These are phyloP conservation scores for Atrina japonica DNA, from an alignment of 2,888 invertebrate species.

Conservation along the genomic window DNA sequence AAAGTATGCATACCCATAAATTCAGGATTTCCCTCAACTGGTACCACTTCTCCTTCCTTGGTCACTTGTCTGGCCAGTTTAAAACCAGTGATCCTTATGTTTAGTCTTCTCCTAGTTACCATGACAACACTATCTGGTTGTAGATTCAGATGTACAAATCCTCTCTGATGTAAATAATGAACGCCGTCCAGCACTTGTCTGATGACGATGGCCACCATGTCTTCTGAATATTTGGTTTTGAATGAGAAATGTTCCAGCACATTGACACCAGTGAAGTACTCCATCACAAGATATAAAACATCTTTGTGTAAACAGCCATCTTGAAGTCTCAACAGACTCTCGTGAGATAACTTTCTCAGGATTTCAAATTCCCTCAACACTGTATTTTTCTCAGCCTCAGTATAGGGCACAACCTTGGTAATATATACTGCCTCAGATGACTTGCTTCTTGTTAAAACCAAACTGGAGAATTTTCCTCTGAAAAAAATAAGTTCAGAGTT, in stretches of 20 bases:
- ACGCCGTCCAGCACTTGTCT: slow-evolving; percentile 84
- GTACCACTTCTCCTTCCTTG: slow-evolving; percentile 64
- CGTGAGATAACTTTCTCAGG: slow-evolving; percentile 89
- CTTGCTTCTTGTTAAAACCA: slow-evolving; percentile 48
- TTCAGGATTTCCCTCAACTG: slow-evolving; percentile 74
- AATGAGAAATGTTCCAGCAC: slow-evolving; percentile 93
- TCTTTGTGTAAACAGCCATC: slow-evolving; percentile 81
- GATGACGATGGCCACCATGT: slow-evolving; percentile 92
- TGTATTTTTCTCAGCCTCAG: slow-evolving; percentile 77
- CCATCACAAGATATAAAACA: slow-evolving; percentile 80
- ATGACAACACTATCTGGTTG: slow-evolving; percentile 98
- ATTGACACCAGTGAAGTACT: slow-evolving; percentile 90
- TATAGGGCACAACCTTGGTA: slow-evolving; percentile 86
- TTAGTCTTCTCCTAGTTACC: slow-evolving; percentile 84
- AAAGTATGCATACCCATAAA: slow-evolving; percentile 76
- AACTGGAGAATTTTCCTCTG: slow-evolving; percentile 87
- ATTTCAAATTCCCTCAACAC: slow-evolving; percentile 92
- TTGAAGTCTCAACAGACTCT: slow-evolving; percentile 87
- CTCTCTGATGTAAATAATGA: slow-evolving; percentile 97
- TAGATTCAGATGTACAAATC: slow-evolving; percentile 83
- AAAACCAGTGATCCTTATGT: slow-evolving; percentile 94
- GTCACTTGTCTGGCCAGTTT: slow-evolving; percentile 87
- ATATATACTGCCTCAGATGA: slow-evolving; percentile 87
- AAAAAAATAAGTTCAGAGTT: slow-evolving; percentile 26
- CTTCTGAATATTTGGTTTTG: slow-evolving; percentile 94